Evolutionary conservation across 2,888 invertebrate genomes (phyloP).

Genomic region (Spisula subtruncata): DNA sequence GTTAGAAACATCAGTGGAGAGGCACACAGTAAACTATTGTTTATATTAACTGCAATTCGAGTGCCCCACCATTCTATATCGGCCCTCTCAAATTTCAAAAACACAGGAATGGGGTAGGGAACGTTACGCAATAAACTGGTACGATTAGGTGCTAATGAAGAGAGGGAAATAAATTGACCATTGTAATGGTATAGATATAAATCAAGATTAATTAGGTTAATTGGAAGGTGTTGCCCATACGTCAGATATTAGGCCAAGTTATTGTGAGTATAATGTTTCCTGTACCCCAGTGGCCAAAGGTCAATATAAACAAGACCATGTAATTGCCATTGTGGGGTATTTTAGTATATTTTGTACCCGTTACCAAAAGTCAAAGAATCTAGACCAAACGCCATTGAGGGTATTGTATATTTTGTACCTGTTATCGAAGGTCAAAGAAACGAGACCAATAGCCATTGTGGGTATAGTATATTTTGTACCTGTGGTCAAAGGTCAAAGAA

Average conservation of each 20-base stretch:
- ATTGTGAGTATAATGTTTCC: not conserved
- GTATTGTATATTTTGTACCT: not conserved
- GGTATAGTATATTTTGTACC: too few species aligned
- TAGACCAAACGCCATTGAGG: not conserved
- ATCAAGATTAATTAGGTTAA: conserved; percentile 39
- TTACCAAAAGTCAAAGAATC: too few species aligned
- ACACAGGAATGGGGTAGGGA: conserved; percentile 46
- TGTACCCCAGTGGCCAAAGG: not conserved
- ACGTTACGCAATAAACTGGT: conserved; percentile 51
- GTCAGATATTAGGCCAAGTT: not conserved
- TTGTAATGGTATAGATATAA: conserved; percentile 39
- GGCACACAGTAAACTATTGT: conserved; percentile 50
- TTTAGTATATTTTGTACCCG: too few species aligned
- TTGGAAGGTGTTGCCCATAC: not conserved
- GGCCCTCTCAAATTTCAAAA: conserved; percentile 50
- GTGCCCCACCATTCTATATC: conserved; percentile 42
- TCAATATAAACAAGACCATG: too few species aligned
- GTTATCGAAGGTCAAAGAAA: too few species aligned
- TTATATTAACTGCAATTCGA: conserved; percentile 63
- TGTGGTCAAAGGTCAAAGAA: not conserved
- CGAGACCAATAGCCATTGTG: too few species aligned
- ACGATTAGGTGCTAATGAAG: conserved; percentile 37
- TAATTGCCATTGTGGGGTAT: too few species aligned
- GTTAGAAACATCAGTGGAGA: conserved; percentile 58
- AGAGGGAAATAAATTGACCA: conserved; percentile 49